Conservation (phyloP, 53 echinoderm and acorn worm species). For the Holothuria scabra region DNA sequence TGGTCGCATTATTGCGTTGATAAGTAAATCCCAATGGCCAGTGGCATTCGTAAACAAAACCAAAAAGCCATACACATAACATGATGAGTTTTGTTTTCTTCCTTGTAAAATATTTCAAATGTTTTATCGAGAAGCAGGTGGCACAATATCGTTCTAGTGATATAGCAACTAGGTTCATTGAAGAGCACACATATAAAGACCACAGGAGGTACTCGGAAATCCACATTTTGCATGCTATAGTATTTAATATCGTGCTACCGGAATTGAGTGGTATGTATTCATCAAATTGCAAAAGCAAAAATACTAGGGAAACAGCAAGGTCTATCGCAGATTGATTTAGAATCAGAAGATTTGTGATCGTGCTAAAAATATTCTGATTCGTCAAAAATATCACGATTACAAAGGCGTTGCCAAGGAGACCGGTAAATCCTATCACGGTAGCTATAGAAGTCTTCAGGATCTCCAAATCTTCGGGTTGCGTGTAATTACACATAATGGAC, state of each 20-base stretch:
- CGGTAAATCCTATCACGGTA: slow-evolving; percentile 28
- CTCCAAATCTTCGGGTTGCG: not conserved
- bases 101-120: slow-evolving; percentile 16
- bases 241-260: not conserved
- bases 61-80: slow-evolving; percentile 24
- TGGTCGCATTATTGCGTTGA: not conserved
- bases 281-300: not conserved
- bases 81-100: slow-evolving; percentile 7
- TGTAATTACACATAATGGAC: not conserved
- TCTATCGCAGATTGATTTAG: slow-evolving; percentile 37
- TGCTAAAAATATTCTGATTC: slow-evolving; percentile 27
- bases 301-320: slow-evolving; percentile 17
- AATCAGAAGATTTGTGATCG: slow-evolving; percentile 37
- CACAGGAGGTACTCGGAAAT: slow-evolving; percentile 28
- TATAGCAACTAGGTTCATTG: slow-evolving; percentile 33
- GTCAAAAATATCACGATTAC: slow-evolving; percentile 24
- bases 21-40: slow-evolving; percentile 20
- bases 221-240: slow-evolving; percentile 31
- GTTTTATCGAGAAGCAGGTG: slow-evolving; percentile 29
- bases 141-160: slow-evolving; percentile 38
- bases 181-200: slow-evolving; percentile 33
- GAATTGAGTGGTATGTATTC: not conserved
- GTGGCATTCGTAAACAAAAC: slow-evolving; percentile 25
- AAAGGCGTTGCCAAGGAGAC: slow-evolving; percentile 35
- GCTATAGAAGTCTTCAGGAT: slow-evolving; percentile 18